A percentile compares a stretch with the other conserved stretches of the same genome.
phyloP scores from a whole-genome alignment of 1,140 invertebrate genomes.

The Conopomorpha cramerella region DNA sequence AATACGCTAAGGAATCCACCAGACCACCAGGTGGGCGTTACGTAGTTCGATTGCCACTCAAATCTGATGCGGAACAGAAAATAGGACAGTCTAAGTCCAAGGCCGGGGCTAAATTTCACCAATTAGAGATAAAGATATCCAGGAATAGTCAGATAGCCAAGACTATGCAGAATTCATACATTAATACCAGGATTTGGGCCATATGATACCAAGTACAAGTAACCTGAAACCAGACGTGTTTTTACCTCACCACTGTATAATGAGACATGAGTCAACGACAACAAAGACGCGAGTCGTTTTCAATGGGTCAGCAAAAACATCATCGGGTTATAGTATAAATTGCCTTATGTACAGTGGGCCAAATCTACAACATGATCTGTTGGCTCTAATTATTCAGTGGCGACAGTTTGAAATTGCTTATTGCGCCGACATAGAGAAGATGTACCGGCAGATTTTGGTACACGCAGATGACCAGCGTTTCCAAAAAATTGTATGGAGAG shows the following conservation, averaged over 20 bases:
- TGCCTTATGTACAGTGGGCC: neutral
- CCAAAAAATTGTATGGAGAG: neutral
- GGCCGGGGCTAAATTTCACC: neutral
- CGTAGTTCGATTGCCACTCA: neutral
- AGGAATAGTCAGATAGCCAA: neutral
- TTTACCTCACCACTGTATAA: neutral
- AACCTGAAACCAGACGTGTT: neutral
- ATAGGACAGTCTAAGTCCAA: neutral
- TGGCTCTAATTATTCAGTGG: neutral
- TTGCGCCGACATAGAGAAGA: neutral
- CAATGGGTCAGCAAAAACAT: too few species aligned
- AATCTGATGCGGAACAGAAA: neutral
- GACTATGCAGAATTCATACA: neutral
- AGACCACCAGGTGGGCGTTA: neutral
- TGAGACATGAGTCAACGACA: neutral
- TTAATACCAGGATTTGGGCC: neutral
- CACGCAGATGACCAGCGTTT: neutral
- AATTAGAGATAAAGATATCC: neutral
- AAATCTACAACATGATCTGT: neutral
- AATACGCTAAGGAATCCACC: neutral
- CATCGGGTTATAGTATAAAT: neutral
- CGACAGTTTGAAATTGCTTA: neutral
- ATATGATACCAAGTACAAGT: too few species aligned
- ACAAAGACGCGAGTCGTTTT: neutral
- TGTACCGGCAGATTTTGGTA: neutral